These are phyloP conservation scores for Cecidostiba fungosa DNA, from an alignment of 2,888 invertebrate genomes.

Conservation along the genomic window DNA sequence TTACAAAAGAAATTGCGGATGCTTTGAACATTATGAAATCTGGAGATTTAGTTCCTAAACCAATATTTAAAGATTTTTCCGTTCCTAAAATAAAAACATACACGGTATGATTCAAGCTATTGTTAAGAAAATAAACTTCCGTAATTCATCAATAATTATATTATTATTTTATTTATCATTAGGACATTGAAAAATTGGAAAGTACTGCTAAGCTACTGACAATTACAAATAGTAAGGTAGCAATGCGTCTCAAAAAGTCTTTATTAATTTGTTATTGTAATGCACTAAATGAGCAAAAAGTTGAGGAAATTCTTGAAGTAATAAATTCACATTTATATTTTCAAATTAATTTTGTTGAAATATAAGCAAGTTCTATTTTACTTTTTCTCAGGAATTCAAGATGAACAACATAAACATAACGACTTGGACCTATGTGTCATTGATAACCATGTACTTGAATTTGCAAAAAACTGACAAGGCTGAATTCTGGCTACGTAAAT, in stretches of 20 bases:
- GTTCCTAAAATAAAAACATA: not conserved
- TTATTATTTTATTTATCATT: not conserved
- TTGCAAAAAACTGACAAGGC: constrained; percentile 30
- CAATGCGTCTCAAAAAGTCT: not conserved
- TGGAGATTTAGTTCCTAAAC: constrained; percentile 42
- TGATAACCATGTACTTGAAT: constrained; percentile 2
- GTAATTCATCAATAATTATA: not conserved
- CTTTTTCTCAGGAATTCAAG: constrained; percentile 5
- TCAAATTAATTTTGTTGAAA: not conserved
- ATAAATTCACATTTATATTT: not conserved
- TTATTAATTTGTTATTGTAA: constrained; percentile 17
- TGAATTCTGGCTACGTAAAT: constrained; percentile 15
- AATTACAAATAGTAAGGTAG: not conserved
- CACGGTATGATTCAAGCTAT: not conserved
- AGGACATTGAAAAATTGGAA: constrained; percentile 42
- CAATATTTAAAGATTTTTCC: constrained; percentile 13
- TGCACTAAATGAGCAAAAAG: constrained; percentile 8
- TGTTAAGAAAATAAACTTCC: not conserved
- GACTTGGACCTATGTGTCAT: not conserved
- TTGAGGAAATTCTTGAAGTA: not conserved
- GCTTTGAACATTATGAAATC: constrained; percentile 47
- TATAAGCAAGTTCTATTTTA: not conserved
- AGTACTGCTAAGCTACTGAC: not conserved
- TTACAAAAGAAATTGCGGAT: not conserved
- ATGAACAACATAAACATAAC: not conserved